phyloP scores from a whole-genome alignment of 2,888 invertebrate species.

The Pyrocoelia pectoralis region DNA sequence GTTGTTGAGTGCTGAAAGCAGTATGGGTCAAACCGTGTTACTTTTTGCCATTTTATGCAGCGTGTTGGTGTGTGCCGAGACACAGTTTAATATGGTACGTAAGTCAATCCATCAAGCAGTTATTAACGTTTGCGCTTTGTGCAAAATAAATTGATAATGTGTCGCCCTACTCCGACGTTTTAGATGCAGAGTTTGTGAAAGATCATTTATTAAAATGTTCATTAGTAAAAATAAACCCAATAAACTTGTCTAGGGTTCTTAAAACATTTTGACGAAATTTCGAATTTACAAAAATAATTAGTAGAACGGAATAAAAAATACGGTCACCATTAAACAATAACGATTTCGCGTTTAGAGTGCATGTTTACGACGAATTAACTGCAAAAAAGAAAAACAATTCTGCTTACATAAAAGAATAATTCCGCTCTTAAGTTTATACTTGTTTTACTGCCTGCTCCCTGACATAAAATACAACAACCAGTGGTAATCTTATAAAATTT shows the following conservation, averaged over 20 bases:
- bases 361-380: slow-evolving; percentile 23
- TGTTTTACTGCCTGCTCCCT: slow-evolving; percentile 34
- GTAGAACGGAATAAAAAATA: not conserved
- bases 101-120: slow-evolving; percentile 49
- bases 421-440: slow-evolving; percentile 35
- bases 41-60: slow-evolving; percentile 50
- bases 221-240: slow-evolving; percentile 47
- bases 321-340: slow-evolving; percentile 3
- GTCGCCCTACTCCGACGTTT: slow-evolving; percentile 37
- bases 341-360: slow-evolving; percentile 17
- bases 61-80: slow-evolving; percentile 45
- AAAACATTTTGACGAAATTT: slow-evolving; percentile 9
- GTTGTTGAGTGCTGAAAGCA: slow-evolving; percentile 45
- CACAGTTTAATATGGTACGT: slow-evolving; percentile 49
- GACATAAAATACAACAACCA: slow-evolving; percentile 37
- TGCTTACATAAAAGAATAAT: slow-evolving; percentile 32
- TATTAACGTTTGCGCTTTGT: slow-evolving; percentile 44
- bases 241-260: slow-evolving; percentile 29
- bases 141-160: slow-evolving; percentile 46
- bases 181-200: slow-evolving; percentile 43
- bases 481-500: slow-evolving; percentile 39
- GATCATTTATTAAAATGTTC: slow-evolving; percentile 49
- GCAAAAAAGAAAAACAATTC: slow-evolving; percentile 21
- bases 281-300: slow-evolving; percentile 14
- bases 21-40: slow-evolving; percentile 40